phyloP scores from a whole-genome alignment of 1,140 invertebrate genomes.

The Potamilus streckersoni region DNA sequence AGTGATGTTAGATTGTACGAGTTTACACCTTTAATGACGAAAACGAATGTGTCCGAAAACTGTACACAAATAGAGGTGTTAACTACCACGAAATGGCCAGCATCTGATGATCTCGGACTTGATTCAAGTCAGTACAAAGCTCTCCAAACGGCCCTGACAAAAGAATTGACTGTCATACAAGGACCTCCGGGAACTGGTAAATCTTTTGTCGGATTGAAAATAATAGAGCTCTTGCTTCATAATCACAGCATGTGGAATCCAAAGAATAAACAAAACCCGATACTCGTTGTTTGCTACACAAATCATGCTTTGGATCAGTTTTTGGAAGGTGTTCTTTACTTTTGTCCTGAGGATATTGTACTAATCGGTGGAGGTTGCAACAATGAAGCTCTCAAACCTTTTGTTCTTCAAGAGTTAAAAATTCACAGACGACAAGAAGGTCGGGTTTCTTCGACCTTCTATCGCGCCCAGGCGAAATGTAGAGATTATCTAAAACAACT shows the following conservation, averaged over 20 bases:
- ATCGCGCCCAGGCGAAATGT: constrained; percentile 12
- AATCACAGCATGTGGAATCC: constrained; percentile 56
- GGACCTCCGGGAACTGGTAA: constrained; percentile 68
- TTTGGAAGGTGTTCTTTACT: constrained; percentile 74
- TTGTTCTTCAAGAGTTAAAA: constrained; percentile 21
- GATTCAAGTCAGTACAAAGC: constrained; percentile 70
- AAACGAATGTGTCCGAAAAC: constrained; percentile 2
- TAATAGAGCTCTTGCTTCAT: constrained; percentile 60
- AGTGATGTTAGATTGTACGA: constrained; percentile 18
- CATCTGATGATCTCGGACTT: constrained; percentile 48
- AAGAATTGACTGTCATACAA: constrained; percentile 79
- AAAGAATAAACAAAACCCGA: constrained; percentile 65
- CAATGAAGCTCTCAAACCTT: constrained; percentile 54
- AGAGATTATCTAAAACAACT: constrained; percentile 13
- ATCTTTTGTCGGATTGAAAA: constrained; percentile 65
- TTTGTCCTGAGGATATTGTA: constrained; percentile 69
- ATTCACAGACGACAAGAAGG: neutral
- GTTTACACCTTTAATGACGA: constrained; percentile 43
- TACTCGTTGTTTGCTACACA: constrained; percentile 85
- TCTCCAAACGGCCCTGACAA: constrained; percentile 67
- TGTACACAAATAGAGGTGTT: constrained; percentile 32
- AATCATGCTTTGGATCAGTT: constrained; percentile 93
- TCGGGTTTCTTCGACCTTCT: constrained; percentile 1
- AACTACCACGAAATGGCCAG: constrained; percentile 50
- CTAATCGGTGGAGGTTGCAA: constrained; percentile 81